A percentile compares a stretch with the other conserved stretches of the same genome.
Evolutionary conservation across 2,113 vertebrate genomes (phyloP).

Genomic region (Agelaius phoeniceus): DNA sequence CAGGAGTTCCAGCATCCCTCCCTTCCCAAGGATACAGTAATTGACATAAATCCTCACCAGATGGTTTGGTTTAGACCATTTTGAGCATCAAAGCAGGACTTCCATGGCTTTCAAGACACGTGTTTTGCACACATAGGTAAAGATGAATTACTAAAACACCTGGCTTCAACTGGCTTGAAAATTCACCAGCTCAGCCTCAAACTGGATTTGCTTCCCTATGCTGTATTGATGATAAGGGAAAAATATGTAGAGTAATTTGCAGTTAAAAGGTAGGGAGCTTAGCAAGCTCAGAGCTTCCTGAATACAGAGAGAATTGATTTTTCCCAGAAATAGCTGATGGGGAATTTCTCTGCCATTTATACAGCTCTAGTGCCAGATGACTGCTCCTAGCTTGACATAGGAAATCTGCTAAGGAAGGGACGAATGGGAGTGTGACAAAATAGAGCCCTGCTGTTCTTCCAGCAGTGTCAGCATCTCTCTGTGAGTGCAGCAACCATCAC

Average conservation of each 20-base stretch:
- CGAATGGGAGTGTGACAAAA: neutral
- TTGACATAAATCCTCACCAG: neutral
- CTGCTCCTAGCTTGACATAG: neutral
- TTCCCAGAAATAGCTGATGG: constrained; percentile 42
- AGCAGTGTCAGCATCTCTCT: neutral
- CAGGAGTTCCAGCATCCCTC: neutral
- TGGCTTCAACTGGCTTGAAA: neutral
- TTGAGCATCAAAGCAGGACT: neutral
- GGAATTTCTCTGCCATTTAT: constrained; percentile 42
- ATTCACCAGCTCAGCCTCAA: neutral
- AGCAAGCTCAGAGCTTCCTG: constrained; percentile 29
- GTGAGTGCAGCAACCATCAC: neutral
- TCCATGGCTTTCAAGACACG: neutral
- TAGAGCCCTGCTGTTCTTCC: neutral
- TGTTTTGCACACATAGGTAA: neutral
- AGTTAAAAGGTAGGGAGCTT: constrained; percentile 53
- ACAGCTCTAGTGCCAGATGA: neutral
- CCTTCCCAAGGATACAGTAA: neutral
- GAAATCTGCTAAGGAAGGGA: neutral
- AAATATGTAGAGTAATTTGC: constrained; percentile 49
- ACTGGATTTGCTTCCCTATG: constrained; percentile 24
- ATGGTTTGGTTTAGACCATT: neutral
- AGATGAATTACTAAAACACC: neutral
- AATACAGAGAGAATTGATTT: constrained; percentile 44
- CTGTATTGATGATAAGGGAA: constrained; percentile 39